Conservation (phyloP, 23 tunicate species). For the Corella eumyota region DNA sequence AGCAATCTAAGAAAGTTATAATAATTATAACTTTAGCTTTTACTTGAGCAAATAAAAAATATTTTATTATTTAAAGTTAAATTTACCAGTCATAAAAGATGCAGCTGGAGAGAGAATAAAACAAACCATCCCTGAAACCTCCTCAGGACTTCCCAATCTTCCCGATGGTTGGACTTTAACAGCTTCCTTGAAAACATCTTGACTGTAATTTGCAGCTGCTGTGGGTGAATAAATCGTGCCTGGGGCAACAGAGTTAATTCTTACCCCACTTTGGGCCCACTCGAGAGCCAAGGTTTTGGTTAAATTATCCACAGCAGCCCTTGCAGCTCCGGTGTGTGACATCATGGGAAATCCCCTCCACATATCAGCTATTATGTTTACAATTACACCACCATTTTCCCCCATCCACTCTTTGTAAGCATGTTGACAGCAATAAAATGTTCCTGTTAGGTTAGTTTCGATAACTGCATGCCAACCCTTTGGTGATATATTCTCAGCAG, state of each 20-base stretch:
- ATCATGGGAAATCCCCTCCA: conserved; percentile 51
- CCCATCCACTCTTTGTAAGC: conserved; percentile 78
- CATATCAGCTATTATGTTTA: conserved; percentile 73
- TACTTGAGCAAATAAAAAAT: too few species aligned
- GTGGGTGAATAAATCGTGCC: conserved; percentile 86
- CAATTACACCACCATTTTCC: conserved; percentile 68
- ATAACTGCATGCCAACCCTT: conserved; percentile 97
- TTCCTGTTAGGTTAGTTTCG: conserved; percentile 92
- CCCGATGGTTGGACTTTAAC: conserved; percentile 50
- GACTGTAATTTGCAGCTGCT: conserved; percentile 67
- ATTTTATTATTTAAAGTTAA: too few species aligned
- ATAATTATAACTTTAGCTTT: too few species aligned
- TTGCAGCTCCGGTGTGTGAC: conserved; percentile 80
- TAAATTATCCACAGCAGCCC: conserved; percentile 77
- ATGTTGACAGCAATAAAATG: conserved; percentile 76
- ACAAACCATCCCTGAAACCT: conserved; percentile 59
- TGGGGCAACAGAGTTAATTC: conserved; percentile 85
- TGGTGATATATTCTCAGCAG: conserved; percentile 55
- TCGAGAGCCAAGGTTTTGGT: conserved; percentile 75
- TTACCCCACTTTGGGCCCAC: conserved; percentile 66
- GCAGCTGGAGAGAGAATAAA: conserved; percentile 79
- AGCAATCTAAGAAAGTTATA: too few species aligned
- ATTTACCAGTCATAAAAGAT: conserved; percentile 65
- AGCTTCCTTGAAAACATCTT: conserved; percentile 25
- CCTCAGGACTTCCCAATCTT: conserved; percentile 70